Percentiles rank a stretch among this genome's conserved stretches.
phyloP scores from a whole-genome alignment of 2,797 vertebrate species.

The Rhinella marina region DNA sequence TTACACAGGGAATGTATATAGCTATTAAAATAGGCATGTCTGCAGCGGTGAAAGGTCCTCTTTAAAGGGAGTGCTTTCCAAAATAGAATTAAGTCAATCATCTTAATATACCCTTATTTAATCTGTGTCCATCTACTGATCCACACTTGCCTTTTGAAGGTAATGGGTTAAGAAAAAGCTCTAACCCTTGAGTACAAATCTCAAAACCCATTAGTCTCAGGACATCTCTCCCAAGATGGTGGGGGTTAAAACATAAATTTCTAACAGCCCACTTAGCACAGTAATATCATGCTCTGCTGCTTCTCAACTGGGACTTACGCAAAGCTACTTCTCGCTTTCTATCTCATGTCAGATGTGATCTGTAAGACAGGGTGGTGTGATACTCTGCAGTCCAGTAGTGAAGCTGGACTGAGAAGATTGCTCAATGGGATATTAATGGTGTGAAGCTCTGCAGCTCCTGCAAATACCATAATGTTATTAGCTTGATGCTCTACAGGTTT shows the following conservation, averaged over 20 bases:
- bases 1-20: too few species aligned
- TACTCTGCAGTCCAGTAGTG: constrained; percentile 24
- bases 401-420: neutral
- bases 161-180: constrained; percentile 13
- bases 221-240: constrained; percentile 7
- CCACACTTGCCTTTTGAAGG: neutral
- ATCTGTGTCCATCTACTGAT: constrained; percentile 1
- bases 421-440: constrained; percentile 9
- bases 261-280: constrained; percentile 59
- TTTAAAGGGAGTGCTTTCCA: neutral
- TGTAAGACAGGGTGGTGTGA: constrained; percentile 32
- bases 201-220: constrained; percentile 24
- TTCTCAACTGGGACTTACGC: constrained; percentile 57
- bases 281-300: constrained; percentile 61
- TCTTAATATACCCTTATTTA: neutral
- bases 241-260: constrained; percentile 58
- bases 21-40: too few species aligned
- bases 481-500: constrained; percentile 21
- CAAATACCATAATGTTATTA: constrained; percentile 16
- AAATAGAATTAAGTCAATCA: neutral
- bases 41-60: too few species aligned
- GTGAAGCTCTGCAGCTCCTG: constrained; percentile 3
- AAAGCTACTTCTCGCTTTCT: constrained; percentile 37
- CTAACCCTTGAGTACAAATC: constrained; percentile 34
- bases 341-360: constrained; percentile 54